Evolutionary conservation across 2,888 invertebrate genomes (phyloP).

Genomic region (Stenchaetothrips biformis): DNA sequence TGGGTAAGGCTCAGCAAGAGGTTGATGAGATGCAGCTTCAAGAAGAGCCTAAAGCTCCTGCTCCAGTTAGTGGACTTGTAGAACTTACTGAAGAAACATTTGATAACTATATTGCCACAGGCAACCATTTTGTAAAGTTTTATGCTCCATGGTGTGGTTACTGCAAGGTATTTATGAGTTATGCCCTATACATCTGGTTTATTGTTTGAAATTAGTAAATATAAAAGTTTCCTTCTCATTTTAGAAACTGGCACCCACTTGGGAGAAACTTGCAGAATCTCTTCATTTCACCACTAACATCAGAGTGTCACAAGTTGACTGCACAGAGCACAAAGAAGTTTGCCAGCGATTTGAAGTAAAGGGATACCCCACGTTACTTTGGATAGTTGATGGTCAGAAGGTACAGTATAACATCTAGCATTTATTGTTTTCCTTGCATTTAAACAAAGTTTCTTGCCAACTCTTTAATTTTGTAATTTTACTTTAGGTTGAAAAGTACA

Average conservation of each 20-base stretch:
- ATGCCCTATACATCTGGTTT: constrained; percentile 30
- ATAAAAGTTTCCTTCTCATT: constrained; percentile 37
- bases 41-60: constrained; percentile 48
- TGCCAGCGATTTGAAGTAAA: constrained; percentile 77
- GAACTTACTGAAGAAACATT: constrained; percentile 74
- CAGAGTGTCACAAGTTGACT: constrained; percentile 78
- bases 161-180: constrained; percentile 59
- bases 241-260: constrained; percentile 73
- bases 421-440: constrained; percentile 19
- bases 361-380: constrained; percentile 81
- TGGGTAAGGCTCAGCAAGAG: constrained; percentile 46
- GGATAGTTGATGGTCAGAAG: constrained; percentile 83
- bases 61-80: constrained; percentile 58
- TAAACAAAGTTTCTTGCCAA: background rate
- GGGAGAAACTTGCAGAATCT: constrained; percentile 74
- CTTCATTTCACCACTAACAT: constrained; percentile 62
- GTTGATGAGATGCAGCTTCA: constrained; percentile 34
- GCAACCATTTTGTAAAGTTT: constrained; percentile 84
- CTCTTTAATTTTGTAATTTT: constrained; percentile 24
- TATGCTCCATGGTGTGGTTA: constrained; percentile 90
- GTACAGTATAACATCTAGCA: constrained; percentile 48
- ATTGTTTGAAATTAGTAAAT: background rate
- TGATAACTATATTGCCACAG: constrained; percentile 62
- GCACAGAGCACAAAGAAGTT: constrained; percentile 66
- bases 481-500: constrained; percentile 66